Evolutionary conservation across 2,797 vertebrate species (phyloP).

Genomic region (Iguana delicatissima): DNA sequence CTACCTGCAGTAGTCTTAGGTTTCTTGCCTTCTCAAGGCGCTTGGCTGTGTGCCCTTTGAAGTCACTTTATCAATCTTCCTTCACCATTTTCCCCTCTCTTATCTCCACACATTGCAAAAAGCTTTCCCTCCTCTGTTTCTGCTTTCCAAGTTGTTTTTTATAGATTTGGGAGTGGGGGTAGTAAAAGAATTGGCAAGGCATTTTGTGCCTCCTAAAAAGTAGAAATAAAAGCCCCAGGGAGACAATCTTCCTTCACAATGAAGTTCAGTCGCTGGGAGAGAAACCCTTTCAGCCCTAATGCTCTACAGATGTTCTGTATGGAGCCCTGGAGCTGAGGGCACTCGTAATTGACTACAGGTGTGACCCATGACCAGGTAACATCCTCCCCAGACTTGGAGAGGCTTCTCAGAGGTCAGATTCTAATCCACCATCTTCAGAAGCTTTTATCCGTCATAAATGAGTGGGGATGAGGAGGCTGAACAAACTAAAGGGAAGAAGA

Average conservation of each 20-base stretch:
- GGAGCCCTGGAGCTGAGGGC: slow-evolving; percentile 11
- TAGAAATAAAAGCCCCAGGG: background rate
- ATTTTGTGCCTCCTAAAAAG: background rate
- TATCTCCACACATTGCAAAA: background rate
- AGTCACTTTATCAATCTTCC: background rate
- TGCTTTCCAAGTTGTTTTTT: background rate
- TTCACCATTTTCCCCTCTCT: background rate
- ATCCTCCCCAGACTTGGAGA: slow-evolving; percentile 25
- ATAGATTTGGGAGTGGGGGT: background rate
- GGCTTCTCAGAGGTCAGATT: slow-evolving; percentile 33
- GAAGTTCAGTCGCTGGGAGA: background rate
- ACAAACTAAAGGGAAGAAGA: slow-evolving; percentile 19
- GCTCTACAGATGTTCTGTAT: slow-evolving; percentile 24
- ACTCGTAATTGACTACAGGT: slow-evolving; percentile 37
- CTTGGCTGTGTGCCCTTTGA: background rate
- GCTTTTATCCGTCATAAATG: slow-evolving; percentile 38
- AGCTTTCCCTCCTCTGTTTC: background rate
- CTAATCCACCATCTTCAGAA: slow-evolving; percentile 26
- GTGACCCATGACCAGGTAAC: slow-evolving; percentile 47
- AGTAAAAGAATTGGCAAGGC: background rate
- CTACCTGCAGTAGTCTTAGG: background rate
- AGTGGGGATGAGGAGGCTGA: slow-evolving; percentile 18
- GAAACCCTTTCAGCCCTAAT: background rate
- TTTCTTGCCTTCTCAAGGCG: background rate
- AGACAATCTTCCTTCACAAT: background rate